Base-by-base conservation (phyloP, 2,888 invertebrate genomes). In the Salticus scenicus region DNA sequence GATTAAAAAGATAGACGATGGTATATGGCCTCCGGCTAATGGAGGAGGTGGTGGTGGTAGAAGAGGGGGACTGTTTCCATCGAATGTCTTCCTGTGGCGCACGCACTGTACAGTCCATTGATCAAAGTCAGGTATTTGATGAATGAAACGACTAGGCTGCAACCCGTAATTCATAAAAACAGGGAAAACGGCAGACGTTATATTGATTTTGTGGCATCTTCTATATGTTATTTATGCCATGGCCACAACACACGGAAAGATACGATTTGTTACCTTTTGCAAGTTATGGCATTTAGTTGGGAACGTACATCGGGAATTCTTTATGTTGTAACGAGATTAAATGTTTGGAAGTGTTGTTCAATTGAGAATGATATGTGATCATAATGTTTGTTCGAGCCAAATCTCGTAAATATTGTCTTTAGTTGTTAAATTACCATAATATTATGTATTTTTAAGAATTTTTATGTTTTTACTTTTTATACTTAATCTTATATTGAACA, bases 181-280 rank as follows among this genome's bases (percentile, higher is more conserved):
- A 57, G 57, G 57, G 12, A 57, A 37, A 57, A 57, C 57, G 20
- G 57, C 24, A 5, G 24, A 57, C 10, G 57, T 10, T 37, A 57
- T 57, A 57, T 57, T 57, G 57, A 57, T 57, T 57, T 57, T 57
- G 57, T 57, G 57, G 57, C 57, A 57, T 57, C 57, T 24, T 57
- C 24, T 57, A 24, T 57, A 24, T 57, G 57, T 57, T 57, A 57
- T 57, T 57, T 57, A 57, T 57, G 24, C 24, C 57, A 57, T 24
- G 57, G 14, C 57, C 4, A 24, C 5, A 4, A 5, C 8, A 12
- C 47, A 17, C 24, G 24, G 24, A 57, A 57, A 24, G 57, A 24
- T 12, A 24, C 24, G 12, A 57, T 57, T 57, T 57, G 57, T 57
- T 57, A 57, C 57, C 24, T 57, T 4, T n/a, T 24, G 24, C 2